These are phyloP conservation scores for Sorex maritimensis DNA, from an alignment of 2,797 vertebrate species.

Conservation along the genomic window DNA sequence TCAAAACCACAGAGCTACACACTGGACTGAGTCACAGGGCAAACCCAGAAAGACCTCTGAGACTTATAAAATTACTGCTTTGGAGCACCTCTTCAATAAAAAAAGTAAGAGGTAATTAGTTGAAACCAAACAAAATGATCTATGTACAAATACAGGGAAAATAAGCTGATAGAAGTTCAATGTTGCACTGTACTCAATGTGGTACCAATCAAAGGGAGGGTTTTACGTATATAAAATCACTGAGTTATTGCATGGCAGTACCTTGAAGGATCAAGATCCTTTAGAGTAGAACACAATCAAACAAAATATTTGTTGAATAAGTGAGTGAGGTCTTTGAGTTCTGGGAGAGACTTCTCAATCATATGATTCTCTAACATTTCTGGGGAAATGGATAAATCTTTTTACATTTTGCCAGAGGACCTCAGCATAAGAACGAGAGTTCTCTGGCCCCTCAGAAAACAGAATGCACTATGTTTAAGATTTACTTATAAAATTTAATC, in stretches of 20 bases:
- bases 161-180: not conserved
- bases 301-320: constrained; percentile 22
- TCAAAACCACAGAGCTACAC: too few relatives aligned
- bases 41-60: too few relatives aligned
- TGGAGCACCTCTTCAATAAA: too few relatives aligned
- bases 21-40: too few relatives aligned
- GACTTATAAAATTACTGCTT: too few relatives aligned
- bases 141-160: not conserved
- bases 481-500: not conserved
- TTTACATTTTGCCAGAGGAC: not conserved
- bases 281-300: not conserved
- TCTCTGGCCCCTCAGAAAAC: not conserved
- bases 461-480: not conserved
- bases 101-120: too few relatives aligned
- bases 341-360: not conserved
- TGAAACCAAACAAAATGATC: too few relatives aligned
- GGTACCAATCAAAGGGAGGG: not conserved
- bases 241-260: not conserved
- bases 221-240: not conserved
- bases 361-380: not conserved
- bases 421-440: not conserved
- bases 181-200: not conserved
- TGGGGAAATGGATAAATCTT: not conserved
- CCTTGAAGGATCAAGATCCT: not conserved
- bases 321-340: not conserved